Evolutionary conservation across 2,888 invertebrate genomes (phyloP), one percentile per base, ranked within the genome.

Genomic region (Exocentrus adspersus): DNA sequence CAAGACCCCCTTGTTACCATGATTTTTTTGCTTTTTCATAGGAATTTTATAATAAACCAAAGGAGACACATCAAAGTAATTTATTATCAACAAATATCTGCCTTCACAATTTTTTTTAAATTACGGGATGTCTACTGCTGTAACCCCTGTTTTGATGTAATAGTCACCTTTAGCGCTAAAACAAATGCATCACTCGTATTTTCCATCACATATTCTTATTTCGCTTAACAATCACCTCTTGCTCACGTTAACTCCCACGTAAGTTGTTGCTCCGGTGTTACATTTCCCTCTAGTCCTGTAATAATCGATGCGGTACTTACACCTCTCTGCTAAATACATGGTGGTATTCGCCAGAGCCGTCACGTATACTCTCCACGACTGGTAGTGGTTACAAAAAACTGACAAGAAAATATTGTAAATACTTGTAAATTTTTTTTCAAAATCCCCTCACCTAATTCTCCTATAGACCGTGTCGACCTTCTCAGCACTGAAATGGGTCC

Each of bases 1-100:
- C 2, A 94, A 80, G 0, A 94, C 90, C 0, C 78, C 69, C 65
- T 82, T n/a, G n/a, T n/a, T n/a, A n/a, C n/a, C n/a, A n/a, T n/a
- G n/a, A n/a, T n/a, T n/a, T n/a, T n/a, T n/a, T n/a, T n/a, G n/a
- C n/a, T n/a, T n/a, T n/a, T n/a, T n/a, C n/a, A n/a, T n/a, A n/a
- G n/a, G n/a, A n/a, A n/a, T n/a, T n/a, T n/a, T n/a, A n/a, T n/a
- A n/a, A n/a, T n/a, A n/a, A n/a, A n/a, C n/a, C n/a, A n/a, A n/a
- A n/a, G n/a, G n/a, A n/a, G n/a, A n/a, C n/a, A n/a, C n/a, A n/a
- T n/a, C n/a, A n/a, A n/a, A n/a, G n/a, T n/a, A n/a, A 37, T 2
- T 10, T 37, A 12, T 37, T 24, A 24, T 24, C 7, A 5, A 5
- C n/a, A 42, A 42, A 14, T 12, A 2, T 16, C 16, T 42, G 42